A percentile compares a stretch with the other conserved stretches of the same genome.
Conservation (phyloP, 2,113 vertebrate genomes). For the Etheostoma cragini region DNA sequence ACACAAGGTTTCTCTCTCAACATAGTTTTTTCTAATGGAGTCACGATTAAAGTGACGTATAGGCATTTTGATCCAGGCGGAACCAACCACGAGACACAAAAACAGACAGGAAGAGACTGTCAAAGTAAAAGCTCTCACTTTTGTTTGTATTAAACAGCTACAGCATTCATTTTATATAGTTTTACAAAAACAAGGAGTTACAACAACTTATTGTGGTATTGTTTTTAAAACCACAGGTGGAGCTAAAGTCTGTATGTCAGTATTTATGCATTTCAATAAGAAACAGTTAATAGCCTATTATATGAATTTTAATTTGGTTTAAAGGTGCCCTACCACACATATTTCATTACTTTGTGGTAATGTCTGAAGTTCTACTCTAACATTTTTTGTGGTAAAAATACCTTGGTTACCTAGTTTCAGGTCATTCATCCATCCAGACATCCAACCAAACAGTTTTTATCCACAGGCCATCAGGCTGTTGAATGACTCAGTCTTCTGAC, state of each 20-base stretch:
- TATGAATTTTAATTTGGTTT: not conserved
- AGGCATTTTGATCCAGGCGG: not conserved
- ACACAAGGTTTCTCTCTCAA: not conserved
- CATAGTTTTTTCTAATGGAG: not conserved
- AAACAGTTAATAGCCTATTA: not conserved
- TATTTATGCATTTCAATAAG: not conserved
- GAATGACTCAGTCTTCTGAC: no score
- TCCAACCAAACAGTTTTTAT: no score
- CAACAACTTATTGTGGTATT: not conserved
- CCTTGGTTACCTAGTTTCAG: no score
- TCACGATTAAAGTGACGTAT: constrained; percentile 42
- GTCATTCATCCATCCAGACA: no score
- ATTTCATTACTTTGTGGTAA: no score
- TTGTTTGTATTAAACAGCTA: not conserved
- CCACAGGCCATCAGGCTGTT: no score
- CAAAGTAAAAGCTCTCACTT: constrained; percentile 43
- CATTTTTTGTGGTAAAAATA: no score
- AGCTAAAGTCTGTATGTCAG: not conserved
- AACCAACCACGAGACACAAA: not conserved
- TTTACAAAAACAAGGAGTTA: not conserved
- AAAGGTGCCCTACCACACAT: no score
- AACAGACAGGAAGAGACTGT: not conserved
- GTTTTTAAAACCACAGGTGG: not conserved
- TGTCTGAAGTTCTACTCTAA: no score
- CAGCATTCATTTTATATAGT: not conserved